These are phyloP conservation scores for Manacus vitellinus DNA, from an alignment of 2,113 vertebrate species.

Conservation along the genomic window DNA sequence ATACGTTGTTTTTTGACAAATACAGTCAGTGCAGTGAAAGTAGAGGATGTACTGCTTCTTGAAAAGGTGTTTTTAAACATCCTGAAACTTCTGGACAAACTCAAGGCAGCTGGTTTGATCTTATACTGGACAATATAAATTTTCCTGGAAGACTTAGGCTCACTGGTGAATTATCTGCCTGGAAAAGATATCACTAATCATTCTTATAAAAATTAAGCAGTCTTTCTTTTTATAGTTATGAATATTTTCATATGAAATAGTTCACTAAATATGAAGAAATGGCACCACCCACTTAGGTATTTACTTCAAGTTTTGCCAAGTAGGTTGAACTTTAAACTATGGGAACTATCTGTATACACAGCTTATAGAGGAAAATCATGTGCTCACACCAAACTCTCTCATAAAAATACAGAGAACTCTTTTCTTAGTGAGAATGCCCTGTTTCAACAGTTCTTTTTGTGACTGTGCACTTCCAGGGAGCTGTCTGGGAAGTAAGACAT, in stretches of 20 bases:
- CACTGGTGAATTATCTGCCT: neutral
- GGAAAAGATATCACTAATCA: neutral
- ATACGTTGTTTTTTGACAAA: neutral
- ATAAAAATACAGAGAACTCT: neutral
- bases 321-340: neutral
- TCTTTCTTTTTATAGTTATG: neutral
- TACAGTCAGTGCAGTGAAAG: neutral
- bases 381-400: neutral
- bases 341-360: neutral
- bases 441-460: neutral
- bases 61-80: neutral
- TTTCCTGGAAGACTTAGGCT: neutral
- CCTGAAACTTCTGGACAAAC: neutral
- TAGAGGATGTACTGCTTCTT: neutral
- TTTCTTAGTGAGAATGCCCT: neutral
- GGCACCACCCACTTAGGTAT: neutral
- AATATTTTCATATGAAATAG: neutral
- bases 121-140: neutral
- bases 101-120: neutral
- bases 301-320: neutral
- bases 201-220: neutral
- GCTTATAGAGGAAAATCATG: neutral
- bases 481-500: neutral
- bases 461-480: neutral
- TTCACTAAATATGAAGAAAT: neutral